Evolutionary conservation across 2,113 vertebrate genomes (phyloP).

Genomic region (Sisor rabdophorus): DNA sequence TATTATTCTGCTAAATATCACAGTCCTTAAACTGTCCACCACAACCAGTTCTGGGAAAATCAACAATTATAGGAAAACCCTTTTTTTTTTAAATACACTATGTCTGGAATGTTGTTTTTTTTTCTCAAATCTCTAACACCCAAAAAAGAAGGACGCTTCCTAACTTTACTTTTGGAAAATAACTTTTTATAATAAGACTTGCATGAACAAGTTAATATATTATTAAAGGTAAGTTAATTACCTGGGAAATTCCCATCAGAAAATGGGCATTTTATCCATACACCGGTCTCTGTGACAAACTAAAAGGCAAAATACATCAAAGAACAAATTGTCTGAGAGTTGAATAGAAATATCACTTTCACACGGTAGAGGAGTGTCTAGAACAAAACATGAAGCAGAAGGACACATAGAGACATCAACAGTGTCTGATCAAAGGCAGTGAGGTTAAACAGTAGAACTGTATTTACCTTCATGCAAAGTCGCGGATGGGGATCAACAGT

Average conservation of each 20-base stretch:
- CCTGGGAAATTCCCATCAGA: slow-evolving; percentile 68
- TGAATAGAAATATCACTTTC: slow-evolving; percentile 1
- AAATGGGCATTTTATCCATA: slow-evolving; percentile 81
- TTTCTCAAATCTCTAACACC: not conserved
- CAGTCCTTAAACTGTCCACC: not conserved
- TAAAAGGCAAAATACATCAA: slow-evolving; percentile 52
- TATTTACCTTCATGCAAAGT: slow-evolving; percentile 82
- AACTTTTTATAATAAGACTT: not conserved
- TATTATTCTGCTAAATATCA: not conserved
- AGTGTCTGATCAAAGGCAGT: slow-evolving; percentile 13
- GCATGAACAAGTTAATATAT: not conserved
- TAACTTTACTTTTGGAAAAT: not conserved
- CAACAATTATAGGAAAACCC: not conserved
- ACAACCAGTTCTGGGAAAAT: not conserved
- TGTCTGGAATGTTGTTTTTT: not conserved
- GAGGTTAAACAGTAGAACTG: not conserved
- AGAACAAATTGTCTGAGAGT: slow-evolving; percentile 13
- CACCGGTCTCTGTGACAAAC: slow-evolving; percentile 68
- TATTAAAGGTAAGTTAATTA: slow-evolving; percentile 46
- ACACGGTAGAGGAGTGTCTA: not conserved
- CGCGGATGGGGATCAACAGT: slow-evolving; percentile 77
- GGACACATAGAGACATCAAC: not conserved
- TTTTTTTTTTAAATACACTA: not conserved
- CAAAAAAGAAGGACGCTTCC: no score
- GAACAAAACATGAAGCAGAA: not conserved